Base-by-base conservation (phyloP, 2,113 vertebrate genomes). In the Lasiurus cinereus region DNA sequence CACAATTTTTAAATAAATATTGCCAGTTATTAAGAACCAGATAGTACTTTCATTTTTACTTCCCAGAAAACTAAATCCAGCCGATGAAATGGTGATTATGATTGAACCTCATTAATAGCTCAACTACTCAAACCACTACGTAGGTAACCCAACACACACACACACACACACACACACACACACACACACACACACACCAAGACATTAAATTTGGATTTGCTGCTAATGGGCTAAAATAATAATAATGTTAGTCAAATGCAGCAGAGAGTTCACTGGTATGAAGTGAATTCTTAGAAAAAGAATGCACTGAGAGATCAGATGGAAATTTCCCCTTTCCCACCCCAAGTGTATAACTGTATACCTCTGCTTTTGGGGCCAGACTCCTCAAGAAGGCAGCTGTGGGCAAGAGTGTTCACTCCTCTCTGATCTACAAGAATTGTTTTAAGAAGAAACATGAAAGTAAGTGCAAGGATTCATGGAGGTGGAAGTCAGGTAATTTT, bases 221-320 rank as follows among this genome's bases (percentile, higher is more conserved):
- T 56, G 36, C 43, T 91, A 83, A 31, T 52, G 64, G 33, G 73
- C 59, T 66, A 77, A 84, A 97, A 96, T 90, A 13, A 96, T 89
- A 97, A 96, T 82, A 92, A n/a, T 13, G 93, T 73, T 67, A 76
- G 77, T 70, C 72, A 90, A 95, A 82, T 64, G 93, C 84, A 80
- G 90, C 46, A 93, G 79, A 79, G 76, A 95, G 87, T 96, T 94
- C 86, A 88, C 59, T 48, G 50, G 27, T 64, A n/a, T 97, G 96
- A 97, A 93, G 97, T 88, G 93, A 80, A 91, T 5, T 77, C 78
- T 91, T 59, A 74, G 95, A 96, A 97, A 94, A 96, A 94, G 64
- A n/a, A 83, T 62, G 54, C 24, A 1, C 88, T 67, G 77, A 96
- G 97, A 96, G 46, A 16, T 59, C 93, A 94, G 19, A 27, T 82